Evolutionary conservation across 2,888 invertebrate genomes (phyloP).

Genomic region (Eremobia ochroleuca): DNA sequence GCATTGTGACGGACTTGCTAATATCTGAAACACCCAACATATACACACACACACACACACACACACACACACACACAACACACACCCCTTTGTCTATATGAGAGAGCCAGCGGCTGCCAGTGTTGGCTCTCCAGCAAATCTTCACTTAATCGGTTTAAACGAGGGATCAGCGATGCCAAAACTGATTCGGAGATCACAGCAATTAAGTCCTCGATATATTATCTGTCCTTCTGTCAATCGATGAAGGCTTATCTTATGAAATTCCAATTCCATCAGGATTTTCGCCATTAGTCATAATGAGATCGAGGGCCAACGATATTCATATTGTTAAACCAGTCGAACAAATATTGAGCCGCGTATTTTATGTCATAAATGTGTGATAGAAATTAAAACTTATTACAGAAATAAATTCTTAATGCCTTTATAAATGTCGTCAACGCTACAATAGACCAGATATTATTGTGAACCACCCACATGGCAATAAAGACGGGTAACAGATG

Average conservation of each 20-base stretch:
- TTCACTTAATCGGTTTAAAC: constrained; percentile 48
- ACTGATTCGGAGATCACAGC: constrained; percentile 36
- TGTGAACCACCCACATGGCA: constrained; percentile 10
- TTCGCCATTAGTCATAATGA: constrained; percentile 39
- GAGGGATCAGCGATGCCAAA: constrained; percentile 28
- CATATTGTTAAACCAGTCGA: constrained; percentile 11
- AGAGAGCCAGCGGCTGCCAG: constrained; percentile 15
- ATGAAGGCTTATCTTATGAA: constrained; percentile 48
- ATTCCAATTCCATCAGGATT: constrained; percentile 50
- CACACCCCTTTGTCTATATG: constrained; percentile 44
- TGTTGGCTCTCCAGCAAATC: constrained; percentile 37
- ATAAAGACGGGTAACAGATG: constrained; percentile 6
- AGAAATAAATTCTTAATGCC: constrained; percentile 13
- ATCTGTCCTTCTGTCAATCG: constrained; percentile 47
- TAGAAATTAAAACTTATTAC: constrained; percentile 21
- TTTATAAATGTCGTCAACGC: constrained; percentile 4
- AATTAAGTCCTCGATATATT: constrained; percentile 38
- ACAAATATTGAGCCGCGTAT: constrained; percentile 10
- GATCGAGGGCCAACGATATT: constrained; percentile 32
- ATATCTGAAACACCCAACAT: constrained; percentile 20
- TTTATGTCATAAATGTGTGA: constrained; percentile 2
- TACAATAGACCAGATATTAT: constrained; percentile 18
- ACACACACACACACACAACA: constrained; percentile 4
- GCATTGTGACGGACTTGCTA: constrained; percentile 40
- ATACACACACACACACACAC: neutral